Evolutionary conservation across 2,888 invertebrate genomes (phyloP).

Genomic region (Adelphocoris suturalis): DNA sequence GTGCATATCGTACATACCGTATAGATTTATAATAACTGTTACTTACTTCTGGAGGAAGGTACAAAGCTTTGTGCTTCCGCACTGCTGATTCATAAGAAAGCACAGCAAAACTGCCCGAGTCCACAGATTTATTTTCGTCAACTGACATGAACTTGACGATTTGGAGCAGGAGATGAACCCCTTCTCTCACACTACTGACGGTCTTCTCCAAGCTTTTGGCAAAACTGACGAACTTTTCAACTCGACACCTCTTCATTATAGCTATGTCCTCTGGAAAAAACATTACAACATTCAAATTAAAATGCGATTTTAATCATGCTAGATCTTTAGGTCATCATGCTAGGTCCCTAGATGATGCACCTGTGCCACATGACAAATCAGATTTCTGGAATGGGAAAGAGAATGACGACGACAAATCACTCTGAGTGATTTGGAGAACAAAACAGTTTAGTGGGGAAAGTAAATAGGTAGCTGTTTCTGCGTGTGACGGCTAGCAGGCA

Average conservation of each 20-base stretch:
- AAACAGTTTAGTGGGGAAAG: too few relatives aligned
- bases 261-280: conserved; percentile 61
- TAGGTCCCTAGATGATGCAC: background rate
- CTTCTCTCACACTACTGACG: conserved; percentile 73
- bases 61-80: conserved; percentile 39
- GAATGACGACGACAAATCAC: too few relatives aligned
- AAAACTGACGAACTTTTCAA: conserved; percentile 74
- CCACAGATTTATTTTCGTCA: conserved; percentile 55
- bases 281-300: background rate
- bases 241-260: conserved; percentile 74
- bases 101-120: conserved; percentile 65
- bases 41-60: conserved; percentile 67
- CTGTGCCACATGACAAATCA: too few relatives aligned
- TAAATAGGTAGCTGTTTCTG: too few relatives aligned
- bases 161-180: conserved; percentile 73
- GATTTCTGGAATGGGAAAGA: too few relatives aligned
- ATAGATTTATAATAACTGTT: too few relatives aligned
- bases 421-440: too few relatives aligned
- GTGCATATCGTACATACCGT: too few relatives aligned
- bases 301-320: too few relatives aligned
- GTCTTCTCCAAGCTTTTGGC: conserved; percentile 74
- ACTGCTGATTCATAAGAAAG: conserved; percentile 26
- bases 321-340: too few relatives aligned
- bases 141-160: conserved; percentile 66
- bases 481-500: too few relatives aligned